A percentile compares a stretch with the other conserved stretches of the same genome.
These are phyloP conservation scores for Brachyalestes nurse DNA, from an alignment of 2,797 vertebrate species.

Conservation along the genomic window DNA sequence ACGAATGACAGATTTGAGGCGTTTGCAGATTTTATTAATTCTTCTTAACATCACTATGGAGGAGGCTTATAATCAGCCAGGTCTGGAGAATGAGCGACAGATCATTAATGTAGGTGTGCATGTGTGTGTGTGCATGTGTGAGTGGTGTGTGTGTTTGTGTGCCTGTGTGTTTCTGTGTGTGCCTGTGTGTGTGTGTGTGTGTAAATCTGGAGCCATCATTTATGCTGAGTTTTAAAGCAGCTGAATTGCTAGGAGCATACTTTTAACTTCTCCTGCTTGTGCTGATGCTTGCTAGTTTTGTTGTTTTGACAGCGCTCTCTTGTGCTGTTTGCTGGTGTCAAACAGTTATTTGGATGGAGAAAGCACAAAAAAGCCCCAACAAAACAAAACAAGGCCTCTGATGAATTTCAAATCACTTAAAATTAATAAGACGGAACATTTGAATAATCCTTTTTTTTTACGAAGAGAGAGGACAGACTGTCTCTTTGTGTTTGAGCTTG, in stretches of 20 bases:
- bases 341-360: constrained; percentile 67
- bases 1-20: constrained; percentile 67
- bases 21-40: constrained; percentile 55
- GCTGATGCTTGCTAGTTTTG: constrained; percentile 71
- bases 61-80: constrained; percentile 64
- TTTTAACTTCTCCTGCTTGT: constrained; percentile 68
- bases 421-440: constrained; percentile 48
- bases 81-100: constrained; percentile 58
- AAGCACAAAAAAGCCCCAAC: constrained; percentile 45
- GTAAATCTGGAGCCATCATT: constrained; percentile 69
- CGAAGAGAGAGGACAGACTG: constrained; percentile 4
- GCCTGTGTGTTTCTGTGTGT: neutral
- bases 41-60: constrained; percentile 58
- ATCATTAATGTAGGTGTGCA: constrained; percentile 57
- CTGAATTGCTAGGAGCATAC: constrained; percentile 64
- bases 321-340: constrained; percentile 63
- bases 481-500: constrained; percentile 10
- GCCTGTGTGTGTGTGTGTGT: constrained; percentile 49
- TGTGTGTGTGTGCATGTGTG: constrained; percentile 56
- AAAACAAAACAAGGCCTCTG: constrained; percentile 15
- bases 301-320: constrained; percentile 73
- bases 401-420: constrained; percentile 44
- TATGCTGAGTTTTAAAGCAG: constrained; percentile 68
- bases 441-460: constrained; percentile 22
- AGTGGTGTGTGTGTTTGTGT: constrained; percentile 50